Base-by-base conservation (phyloP, 2,797 vertebrate species). In the Podargus strigoides region DNA sequence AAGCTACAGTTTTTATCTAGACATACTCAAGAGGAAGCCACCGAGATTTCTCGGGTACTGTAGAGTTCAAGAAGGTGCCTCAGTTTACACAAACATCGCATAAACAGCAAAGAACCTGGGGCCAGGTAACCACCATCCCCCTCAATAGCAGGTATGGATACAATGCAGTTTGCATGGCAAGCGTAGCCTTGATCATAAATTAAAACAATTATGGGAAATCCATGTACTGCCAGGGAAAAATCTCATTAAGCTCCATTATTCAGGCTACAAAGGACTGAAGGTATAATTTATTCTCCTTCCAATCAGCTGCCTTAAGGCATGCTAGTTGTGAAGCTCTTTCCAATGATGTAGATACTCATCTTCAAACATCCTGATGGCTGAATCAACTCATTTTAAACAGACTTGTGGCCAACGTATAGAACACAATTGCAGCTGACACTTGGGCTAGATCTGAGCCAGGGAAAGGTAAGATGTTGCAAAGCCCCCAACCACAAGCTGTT, bases 201-300 rank as follows among this genome's bases (percentile, higher is more conserved):
- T 78, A 89, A 81, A 89, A 76, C 47, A 73, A 62, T 78, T 37
- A 32, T 4, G 36, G 58, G 46, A 91, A 95, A 87, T 86, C 44
- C 69, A 66, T 5, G 41, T 47, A 72, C 76, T 85, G 72, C 50
- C 69, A 80, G 42, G n/a, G 80, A 92, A 88, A 88, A 89, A 96
- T 23, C 76, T 85, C 85, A 91, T 86, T 90, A 95, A 86, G 87
- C 47, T 76, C 79, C 83, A 94, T 95, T 91, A 93, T 76, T 89
- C 2, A 17, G 58, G 49, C 62, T 89, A 41, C 1, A 4, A 37
- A 85, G 89, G 73, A 90, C 79, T 66, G 42, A 73, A 91, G 56
- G 70, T 86, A 30, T 84, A 81, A 91, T 94, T 93, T 85, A 85
- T 63, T 44, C 75, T 82, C 59, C 74, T 94, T 81, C 67, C 88